A percentile compares a stretch with the other conserved stretches of the same genome.
phyloP scores from a whole-genome alignment of 2,888 invertebrate genomes.

The Marasmarcha lunaedactyla region DNA sequence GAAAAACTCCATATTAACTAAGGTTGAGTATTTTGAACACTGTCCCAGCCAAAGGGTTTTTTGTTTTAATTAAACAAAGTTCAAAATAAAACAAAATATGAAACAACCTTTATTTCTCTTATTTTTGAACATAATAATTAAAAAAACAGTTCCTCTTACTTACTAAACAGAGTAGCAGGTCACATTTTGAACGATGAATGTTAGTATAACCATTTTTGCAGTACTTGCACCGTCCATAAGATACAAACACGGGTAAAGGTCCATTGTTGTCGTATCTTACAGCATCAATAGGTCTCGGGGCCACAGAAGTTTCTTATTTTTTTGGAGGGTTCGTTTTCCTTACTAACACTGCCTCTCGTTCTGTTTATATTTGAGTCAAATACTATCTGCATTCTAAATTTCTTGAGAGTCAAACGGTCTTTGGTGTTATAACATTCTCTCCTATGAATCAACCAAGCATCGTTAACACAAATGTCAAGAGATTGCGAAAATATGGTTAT shows the following conservation, averaged over 20 bases:
- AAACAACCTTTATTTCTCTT: neutral
- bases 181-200: neutral
- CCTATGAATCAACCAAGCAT: too few species aligned
- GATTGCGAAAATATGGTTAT: too few species aligned
- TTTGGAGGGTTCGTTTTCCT: neutral
- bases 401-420: neutral
- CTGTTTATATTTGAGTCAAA: neutral
- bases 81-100: neutral
- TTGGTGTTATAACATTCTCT: neutral
- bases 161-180: neutral
- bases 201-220: neutral
- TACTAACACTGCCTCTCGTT: neutral
- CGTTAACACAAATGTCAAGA: too few species aligned
- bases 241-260: neutral
- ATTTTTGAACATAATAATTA: neutral
- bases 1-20: neutral
- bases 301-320: slow-evolving; percentile 1
- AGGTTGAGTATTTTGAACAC: neutral
- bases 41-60: neutral
- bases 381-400: neutral
- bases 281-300: slow-evolving; percentile 2
- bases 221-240: neutral
- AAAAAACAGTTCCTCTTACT: neutral
- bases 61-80: neutral
- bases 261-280: neutral